These are phyloP conservation scores for Gortyna flavago DNA, from an alignment of 2,888 invertebrate species.

Conservation along the genomic window DNA sequence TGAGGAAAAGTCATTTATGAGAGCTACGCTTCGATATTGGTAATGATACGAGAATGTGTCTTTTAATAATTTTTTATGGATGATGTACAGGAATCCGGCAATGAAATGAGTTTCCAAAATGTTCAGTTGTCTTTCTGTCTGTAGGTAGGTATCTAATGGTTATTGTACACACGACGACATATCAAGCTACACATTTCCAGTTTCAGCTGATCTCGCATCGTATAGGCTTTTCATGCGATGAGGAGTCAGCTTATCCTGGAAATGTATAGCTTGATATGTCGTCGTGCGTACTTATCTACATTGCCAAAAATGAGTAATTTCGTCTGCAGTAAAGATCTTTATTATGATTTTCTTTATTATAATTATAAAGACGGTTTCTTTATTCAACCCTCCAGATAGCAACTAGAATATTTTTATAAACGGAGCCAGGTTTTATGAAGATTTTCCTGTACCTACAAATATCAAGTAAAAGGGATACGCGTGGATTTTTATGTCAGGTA, in stretches of 20 bases:
- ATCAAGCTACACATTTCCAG: neutral
- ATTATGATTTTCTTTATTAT: constrained; percentile 19
- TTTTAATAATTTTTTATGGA: neutral
- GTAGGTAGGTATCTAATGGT: neutral
- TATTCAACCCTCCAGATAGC: constrained; percentile 8
- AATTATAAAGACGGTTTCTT: constrained; percentile 1
- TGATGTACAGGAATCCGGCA: neutral
- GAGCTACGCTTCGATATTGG: neutral
- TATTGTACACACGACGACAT: neutral
- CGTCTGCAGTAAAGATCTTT: neutral
- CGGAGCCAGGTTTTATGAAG: constrained; percentile 26
- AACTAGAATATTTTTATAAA: constrained; percentile 16
- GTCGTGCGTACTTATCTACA: neutral
- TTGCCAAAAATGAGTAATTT: neutral
- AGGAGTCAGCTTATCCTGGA: neutral
- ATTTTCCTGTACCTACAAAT: constrained; percentile 35
- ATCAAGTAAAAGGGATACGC: constrained; percentile 44
- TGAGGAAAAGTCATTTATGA: too few relatives aligned
- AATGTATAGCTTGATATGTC: neutral
- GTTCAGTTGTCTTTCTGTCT: neutral
- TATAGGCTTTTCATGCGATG: neutral
- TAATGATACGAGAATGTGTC: neutral
- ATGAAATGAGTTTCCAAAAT: neutral
- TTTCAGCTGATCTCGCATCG: too few relatives aligned
- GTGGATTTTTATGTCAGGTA: constrained; percentile 62